Conservation (phyloP, 1,140 invertebrate genomes). For the Drosophila arizonae region DNA sequence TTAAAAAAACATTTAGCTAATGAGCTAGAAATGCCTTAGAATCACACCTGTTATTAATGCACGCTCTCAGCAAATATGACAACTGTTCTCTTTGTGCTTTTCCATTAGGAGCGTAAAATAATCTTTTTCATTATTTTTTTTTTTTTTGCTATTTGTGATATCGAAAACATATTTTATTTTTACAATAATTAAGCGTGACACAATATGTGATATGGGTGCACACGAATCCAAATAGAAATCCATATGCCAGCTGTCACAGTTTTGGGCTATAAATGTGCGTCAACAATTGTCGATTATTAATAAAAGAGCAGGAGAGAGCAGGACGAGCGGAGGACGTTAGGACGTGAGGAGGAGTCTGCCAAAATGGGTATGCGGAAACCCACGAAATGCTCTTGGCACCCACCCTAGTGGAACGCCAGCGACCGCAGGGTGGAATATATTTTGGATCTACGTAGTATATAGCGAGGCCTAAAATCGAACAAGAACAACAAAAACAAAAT, state of each 20-base stretch:
- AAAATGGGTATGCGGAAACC: constrained; percentile 42
- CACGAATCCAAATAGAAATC: constrained; percentile 35
- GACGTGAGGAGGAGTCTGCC: constrained; percentile 9
- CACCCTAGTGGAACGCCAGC: constrained; percentile 6
- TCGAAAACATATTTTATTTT: constrained; percentile 26
- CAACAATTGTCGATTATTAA: constrained; percentile 41
- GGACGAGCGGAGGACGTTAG: neutral
- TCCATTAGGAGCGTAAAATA: neutral
- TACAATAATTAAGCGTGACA: constrained; percentile 50
- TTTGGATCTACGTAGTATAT: constrained; percentile 15
- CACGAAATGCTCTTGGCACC: constrained; percentile 46
- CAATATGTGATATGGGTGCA: constrained; percentile 48
- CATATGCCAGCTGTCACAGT: constrained; percentile 40
- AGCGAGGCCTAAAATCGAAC: neutral
- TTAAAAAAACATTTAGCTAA: no score
- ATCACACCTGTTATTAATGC: no score
- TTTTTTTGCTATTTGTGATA: constrained; percentile 3
- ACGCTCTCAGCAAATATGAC: no score
- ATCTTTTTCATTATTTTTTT: no score
- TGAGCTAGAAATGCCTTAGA: no score
- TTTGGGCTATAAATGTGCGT: constrained; percentile 20
- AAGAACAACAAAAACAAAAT: neutral
- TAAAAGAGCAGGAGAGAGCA: constrained; percentile 4
- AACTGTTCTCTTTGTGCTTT: no score
- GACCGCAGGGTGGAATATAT: constrained; percentile 57